Conservation (phyloP, 2,797 vertebrate species). For the Heteromormyrus szaboi region DNA sequence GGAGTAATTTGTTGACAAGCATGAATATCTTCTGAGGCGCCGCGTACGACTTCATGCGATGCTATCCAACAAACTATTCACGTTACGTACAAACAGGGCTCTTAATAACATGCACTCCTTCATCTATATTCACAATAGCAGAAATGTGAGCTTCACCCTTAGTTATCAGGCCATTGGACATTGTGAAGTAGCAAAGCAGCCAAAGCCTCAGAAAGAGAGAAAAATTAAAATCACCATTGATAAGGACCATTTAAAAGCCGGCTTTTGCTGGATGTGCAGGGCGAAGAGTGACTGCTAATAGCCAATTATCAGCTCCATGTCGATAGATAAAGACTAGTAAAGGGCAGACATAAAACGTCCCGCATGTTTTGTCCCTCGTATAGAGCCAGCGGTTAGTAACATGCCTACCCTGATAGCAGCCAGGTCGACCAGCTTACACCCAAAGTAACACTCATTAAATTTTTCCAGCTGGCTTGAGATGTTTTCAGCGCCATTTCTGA, state of each 20-base stretch:
- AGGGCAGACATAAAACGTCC: background rate
- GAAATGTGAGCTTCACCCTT: background rate
- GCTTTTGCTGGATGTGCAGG: background rate
- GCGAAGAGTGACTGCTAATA: background rate
- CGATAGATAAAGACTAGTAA: background rate
- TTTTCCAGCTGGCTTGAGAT: background rate
- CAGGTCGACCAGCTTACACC: background rate
- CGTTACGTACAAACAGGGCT: background rate
- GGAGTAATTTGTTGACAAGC: background rate
- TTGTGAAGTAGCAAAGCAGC: background rate
- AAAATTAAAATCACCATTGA: background rate
- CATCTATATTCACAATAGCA: background rate
- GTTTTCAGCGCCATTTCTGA: background rate
- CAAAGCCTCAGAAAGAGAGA: background rate
- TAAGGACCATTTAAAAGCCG: background rate
- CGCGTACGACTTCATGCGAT: background rate
- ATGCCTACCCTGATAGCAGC: no score
- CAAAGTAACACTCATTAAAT: background rate
- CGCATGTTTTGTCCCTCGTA: background rate
- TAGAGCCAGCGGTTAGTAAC: background rate
- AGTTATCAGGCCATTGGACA: background rate
- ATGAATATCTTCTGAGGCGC: background rate
- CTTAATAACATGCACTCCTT: background rate
- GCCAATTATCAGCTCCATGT: background rate
- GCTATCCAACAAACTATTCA: background rate